Evolutionary conservation across 2,797 vertebrate species (phyloP).

Genomic region (Typhlichthys eigenmanni): DNA sequence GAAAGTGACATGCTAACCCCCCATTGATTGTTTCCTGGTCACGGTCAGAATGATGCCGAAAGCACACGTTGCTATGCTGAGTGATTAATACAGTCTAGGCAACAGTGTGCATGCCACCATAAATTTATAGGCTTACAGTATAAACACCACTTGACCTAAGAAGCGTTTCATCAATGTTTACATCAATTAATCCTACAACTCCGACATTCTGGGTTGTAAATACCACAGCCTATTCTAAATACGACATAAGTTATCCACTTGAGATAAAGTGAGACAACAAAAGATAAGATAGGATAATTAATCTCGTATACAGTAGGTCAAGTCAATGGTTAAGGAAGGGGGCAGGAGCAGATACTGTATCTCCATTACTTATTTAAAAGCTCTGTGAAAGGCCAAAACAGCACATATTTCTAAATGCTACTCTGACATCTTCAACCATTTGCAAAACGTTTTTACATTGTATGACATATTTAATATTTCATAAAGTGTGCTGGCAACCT

Average conservation of each 20-base stretch:
- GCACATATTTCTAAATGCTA: constrained; percentile 22
- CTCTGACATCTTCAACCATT: constrained; percentile 13
- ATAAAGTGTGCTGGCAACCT: constrained; percentile 22
- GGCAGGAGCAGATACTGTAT: constrained; percentile 10
- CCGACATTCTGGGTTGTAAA: constrained; percentile 21
- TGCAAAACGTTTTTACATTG: neutral
- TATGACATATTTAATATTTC: constrained; percentile 21
- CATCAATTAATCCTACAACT: constrained; percentile 23
- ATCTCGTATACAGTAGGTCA: constrained; percentile 1
- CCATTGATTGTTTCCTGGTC: constrained; percentile 48
- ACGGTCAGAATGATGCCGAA: constrained; percentile 18
- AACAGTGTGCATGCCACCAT: constrained; percentile 39
- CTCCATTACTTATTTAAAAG: constrained; percentile 51
- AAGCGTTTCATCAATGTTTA: constrained; percentile 39
- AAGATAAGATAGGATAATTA: no score
- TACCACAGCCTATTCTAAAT: constrained; percentile 5
- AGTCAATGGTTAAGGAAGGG: constrained; percentile 40
- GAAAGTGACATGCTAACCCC: constrained; percentile 17
- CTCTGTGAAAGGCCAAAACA: constrained; percentile 15
- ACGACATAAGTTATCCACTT: neutral
- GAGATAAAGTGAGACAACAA: no score
- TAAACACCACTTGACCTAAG: constrained; percentile 36
- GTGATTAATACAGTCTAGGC: constrained; percentile 38
- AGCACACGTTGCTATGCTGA: constrained; percentile 45
- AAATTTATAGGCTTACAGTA: constrained; percentile 46